A percentile compares a stretch with the other conserved stretches of the same genome.
Conservation (phyloP, 2,888 invertebrate species). For the Caenorhabditis japonica region DNA sequence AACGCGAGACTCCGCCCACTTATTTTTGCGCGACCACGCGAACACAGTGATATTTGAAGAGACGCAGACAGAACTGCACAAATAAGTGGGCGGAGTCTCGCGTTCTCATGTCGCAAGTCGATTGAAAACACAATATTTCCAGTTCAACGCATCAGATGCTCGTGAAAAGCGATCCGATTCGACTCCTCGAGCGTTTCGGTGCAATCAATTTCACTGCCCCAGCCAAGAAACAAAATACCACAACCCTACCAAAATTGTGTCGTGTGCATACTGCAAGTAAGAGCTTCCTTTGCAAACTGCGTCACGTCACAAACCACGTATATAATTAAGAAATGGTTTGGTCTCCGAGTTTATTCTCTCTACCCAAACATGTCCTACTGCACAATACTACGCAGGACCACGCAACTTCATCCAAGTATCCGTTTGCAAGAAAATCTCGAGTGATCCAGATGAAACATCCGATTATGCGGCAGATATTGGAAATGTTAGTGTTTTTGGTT, state of each 20-base stretch:
- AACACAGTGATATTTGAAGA: too few species aligned
- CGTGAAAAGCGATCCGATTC: constrained; percentile 49
- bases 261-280: constrained; percentile 54
- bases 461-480: constrained; percentile 59
- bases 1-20: too few species aligned
- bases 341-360: constrained; percentile 56
- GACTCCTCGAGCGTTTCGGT: constrained; percentile 40
- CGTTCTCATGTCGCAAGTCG: too few species aligned
- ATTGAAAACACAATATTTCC: neutral
- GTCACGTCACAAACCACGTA: neutral
- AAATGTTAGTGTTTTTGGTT: constrained; percentile 35
- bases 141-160: constrained; percentile 41
- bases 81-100: too few species aligned
- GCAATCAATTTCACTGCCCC: constrained; percentile 48
- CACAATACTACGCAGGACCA: constrained; percentile 50
- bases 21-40: too few species aligned
- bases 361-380: constrained; percentile 49
- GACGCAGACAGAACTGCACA: too few species aligned
- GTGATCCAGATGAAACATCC: constrained; percentile 49
- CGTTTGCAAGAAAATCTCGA: constrained; percentile 54
- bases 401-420: constrained; percentile 58
- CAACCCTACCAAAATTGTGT: constrained; percentile 16
- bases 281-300: neutral
- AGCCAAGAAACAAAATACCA: constrained; percentile 27
- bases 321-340: constrained; percentile 38